phyloP scores from a whole-genome alignment of 2,888 invertebrate genomes.

The Drosophila engyochracea region DNA sequence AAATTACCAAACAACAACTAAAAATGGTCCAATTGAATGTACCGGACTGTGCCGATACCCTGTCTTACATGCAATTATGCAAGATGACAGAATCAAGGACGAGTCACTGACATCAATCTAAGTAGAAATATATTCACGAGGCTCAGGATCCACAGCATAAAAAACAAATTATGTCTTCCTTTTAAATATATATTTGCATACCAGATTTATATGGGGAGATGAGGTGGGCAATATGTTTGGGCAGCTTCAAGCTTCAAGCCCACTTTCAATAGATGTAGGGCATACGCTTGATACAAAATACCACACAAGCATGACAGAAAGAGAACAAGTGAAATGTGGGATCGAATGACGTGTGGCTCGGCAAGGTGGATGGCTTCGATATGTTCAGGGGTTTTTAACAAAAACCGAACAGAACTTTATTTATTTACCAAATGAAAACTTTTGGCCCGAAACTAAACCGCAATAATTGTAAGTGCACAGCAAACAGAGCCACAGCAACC shows the following conservation, averaged over 20 bases:
- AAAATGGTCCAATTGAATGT: too few species aligned
- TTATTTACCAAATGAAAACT: slow-evolving; percentile 67
- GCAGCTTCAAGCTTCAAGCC: neutral
- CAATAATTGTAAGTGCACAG: slow-evolving; percentile 79
- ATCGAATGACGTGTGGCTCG: neutral
- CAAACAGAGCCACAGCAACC: slow-evolving; percentile 59
- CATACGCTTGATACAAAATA: neutral
- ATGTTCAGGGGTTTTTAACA: slow-evolving; percentile 6
- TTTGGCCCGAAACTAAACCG: slow-evolving; percentile 65
- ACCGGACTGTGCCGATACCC: slow-evolving; percentile 19
- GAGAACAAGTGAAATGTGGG: slow-evolving; percentile 9
- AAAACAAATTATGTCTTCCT: neutral
- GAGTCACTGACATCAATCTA: neutral
- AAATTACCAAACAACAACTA: slow-evolving; percentile 4
- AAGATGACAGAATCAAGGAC: neutral
- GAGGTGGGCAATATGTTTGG: neutral
- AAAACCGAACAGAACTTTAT: slow-evolving; percentile 35
- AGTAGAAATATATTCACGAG: too few species aligned
- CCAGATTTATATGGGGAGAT: neutral
- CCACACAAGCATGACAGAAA: neutral
- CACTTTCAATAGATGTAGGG: neutral
- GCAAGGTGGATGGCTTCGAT: neutral
- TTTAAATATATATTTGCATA: neutral
- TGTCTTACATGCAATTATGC: neutral
- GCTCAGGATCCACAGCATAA: neutral